Base-by-base conservation (phyloP, 2,888 invertebrate genomes). In the Phlogophora meticulosa region DNA sequence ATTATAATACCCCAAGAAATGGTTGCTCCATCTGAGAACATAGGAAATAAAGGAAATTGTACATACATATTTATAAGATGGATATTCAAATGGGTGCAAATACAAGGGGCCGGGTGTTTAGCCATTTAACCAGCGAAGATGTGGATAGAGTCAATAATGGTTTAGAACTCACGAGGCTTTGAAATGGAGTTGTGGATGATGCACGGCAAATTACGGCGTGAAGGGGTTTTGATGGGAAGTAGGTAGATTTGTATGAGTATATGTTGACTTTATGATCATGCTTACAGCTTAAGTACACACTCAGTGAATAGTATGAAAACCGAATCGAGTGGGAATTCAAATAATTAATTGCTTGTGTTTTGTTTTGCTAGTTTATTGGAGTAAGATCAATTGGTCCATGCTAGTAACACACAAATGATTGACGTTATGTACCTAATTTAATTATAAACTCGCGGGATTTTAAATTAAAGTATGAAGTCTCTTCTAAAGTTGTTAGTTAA, bases 71-170 rank as follows among this genome's bases (percentile, higher is more conserved):
- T 88, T 86, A 88, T 86, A 80, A 84, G 82, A 56, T 79, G 81
- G 72, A 82, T 86, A 88, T 88, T 88, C 86, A 88, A 88, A 88
- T 88, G 79, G 81, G 82, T 77, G 85, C 85, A 82, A 88, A 84
- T 85, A 82, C 72, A 65, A 72, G 68, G 68, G 80, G 42, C 58
- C 34, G 59, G 78, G 71, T 75, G 81, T 77, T 85, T 82, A 84
- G 78, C 78, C 76, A 67, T 76, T 84, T 81, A 82, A 76, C 72
- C 57, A 62, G 76, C 74, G 72, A 72, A 68, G 68, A 74, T 77
- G 74, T 38, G 48, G 56, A 65, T 62, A 84, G 84, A 85, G 51
- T 55, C 75, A 69, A 57, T 56, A 80, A 77, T 17, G 40, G 45
- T 22, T 48, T 60, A 80, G 77, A 82, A 22, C n/a, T 22, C 46